These are phyloP conservation scores for Hylomyscus alleni DNA, from an alignment of 2,797 vertebrate species.

Conservation along the genomic window DNA sequence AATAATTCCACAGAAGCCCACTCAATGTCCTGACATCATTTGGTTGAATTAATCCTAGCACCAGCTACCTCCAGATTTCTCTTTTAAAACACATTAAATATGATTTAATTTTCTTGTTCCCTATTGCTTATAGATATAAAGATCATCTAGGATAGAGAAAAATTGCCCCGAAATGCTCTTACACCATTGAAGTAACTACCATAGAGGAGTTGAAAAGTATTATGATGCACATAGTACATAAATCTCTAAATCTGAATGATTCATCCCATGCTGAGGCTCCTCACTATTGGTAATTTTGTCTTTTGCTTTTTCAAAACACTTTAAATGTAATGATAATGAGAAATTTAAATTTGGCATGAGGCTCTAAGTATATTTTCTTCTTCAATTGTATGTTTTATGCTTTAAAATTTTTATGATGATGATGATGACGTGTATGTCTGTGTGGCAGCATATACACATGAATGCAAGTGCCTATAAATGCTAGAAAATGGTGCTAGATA, in stretches of 20 bases:
- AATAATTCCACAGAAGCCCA: slow-evolving; percentile 56
- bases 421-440: neutral
- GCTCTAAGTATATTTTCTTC: neutral
- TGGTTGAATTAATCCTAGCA: slow-evolving; percentile 67
- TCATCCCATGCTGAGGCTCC: neutral
- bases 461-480: neutral
- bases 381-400: neutral
- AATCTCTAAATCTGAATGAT: slow-evolving; percentile 24
- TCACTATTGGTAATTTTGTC: neutral
- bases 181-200: slow-evolving; percentile 17
- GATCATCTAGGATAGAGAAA: slow-evolving; percentile 16
- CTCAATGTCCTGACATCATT: slow-evolving; percentile 52
- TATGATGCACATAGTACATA: neutral
- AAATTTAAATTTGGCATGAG: neutral
- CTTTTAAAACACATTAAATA: slow-evolving; percentile 56
- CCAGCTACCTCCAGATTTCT: slow-evolving; percentile 55
- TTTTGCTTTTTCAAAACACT: neutral
- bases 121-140: slow-evolving; percentile 28
- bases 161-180: neutral
- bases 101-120: slow-evolving; percentile 39
- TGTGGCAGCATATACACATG: neutral
- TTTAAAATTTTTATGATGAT: neutral
- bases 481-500: neutral
- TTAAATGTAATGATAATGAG: neutral
- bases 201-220: neutral